Conservation (phyloP, 2,113 vertebrate genomes). For the Rafetus swinhoei region DNA sequence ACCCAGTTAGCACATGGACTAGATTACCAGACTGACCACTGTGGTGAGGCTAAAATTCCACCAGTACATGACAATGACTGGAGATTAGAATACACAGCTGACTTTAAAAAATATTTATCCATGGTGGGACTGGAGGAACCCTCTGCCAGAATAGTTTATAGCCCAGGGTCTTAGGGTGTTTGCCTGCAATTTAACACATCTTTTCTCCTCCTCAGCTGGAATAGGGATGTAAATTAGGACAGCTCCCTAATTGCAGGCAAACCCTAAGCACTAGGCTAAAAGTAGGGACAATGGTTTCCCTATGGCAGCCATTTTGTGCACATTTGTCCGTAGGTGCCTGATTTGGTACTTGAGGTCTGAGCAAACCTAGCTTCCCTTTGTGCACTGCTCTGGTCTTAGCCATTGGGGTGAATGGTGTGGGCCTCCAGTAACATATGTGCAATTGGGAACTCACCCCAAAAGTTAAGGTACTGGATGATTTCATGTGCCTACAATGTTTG, state of each 20-base stretch:
- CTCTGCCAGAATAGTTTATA: background rate
- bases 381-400: no score
- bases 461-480: background rate
- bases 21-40: background rate
- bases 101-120: background rate
- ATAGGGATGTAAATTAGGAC: no score
- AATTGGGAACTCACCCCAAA: background rate
- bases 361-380: no score
- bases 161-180: background rate
- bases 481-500: no score
- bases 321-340: background rate
- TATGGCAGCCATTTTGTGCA: background rate
- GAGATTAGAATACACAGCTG: background rate
- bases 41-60: background rate
- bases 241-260: no score
- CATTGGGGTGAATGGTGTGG: no score
- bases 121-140: background rate
- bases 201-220: no score
- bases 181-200: no score
- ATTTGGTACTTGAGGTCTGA: no score
- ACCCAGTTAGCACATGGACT: background rate
- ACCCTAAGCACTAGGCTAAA: background rate
- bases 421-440: background rate
- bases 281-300: background rate
- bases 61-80: background rate